Percentiles rank a stretch among this genome's conserved stretches.
Evolutionary conservation across 2,113 vertebrate genomes (phyloP).

Genomic region (Oxygymnocypris stewartii): DNA sequence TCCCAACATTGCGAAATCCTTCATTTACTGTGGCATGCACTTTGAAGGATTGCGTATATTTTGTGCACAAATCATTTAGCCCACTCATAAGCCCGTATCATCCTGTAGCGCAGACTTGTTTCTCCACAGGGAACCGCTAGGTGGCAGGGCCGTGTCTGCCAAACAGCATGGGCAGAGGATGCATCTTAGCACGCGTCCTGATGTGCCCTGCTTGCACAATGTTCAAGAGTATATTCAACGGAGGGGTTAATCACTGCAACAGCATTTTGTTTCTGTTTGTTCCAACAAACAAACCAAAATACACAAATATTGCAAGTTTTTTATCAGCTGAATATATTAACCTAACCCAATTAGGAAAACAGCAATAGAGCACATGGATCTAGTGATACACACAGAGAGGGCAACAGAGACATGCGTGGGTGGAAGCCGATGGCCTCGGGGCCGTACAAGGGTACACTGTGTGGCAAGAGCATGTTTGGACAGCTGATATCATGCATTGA

Average conservation of each 20-base stretch:
- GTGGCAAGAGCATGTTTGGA: slow-evolving; percentile 63
- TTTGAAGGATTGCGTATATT: background rate
- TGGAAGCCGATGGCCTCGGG: slow-evolving; percentile 44
- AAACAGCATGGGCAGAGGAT: slow-evolving; percentile 28
- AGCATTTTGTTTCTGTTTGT: background rate
- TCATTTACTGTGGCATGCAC: background rate
- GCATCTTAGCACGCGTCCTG: slow-evolving; percentile 9
- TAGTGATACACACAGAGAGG: background rate
- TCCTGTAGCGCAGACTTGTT: background rate
- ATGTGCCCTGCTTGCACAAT: slow-evolving; percentile 28
- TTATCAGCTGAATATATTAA: background rate
- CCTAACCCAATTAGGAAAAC: background rate
- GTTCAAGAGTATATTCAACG: background rate
- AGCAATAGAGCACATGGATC: background rate
- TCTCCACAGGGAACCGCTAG: slow-evolving; percentile 66
- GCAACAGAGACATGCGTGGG: slow-evolving; percentile 32
- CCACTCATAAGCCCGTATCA: background rate
- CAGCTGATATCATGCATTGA: slow-evolving; percentile 66
- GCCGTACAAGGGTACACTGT: slow-evolving; percentile 58
- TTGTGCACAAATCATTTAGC: background rate
- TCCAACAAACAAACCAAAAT: background rate
- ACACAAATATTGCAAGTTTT: background rate
- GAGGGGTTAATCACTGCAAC: background rate
- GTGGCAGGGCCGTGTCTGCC: slow-evolving; percentile 65
- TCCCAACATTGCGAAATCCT: background rate